Base-by-base conservation (phyloP, 2,888 invertebrate genomes). In the Agrochola lota region DNA sequence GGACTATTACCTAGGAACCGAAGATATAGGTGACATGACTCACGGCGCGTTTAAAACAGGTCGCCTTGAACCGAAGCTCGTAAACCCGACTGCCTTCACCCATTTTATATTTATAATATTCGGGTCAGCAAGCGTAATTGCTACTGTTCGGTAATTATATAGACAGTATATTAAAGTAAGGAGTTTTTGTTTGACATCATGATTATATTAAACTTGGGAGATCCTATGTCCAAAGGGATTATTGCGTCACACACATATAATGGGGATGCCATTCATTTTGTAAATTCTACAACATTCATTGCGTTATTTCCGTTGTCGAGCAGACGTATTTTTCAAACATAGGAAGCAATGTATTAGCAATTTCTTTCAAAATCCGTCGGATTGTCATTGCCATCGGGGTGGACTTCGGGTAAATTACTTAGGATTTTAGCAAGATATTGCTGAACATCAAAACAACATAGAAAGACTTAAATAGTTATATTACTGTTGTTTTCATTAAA, bases 71-170 rank as follows among this genome's bases (percentile, higher is more conserved):
- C 81, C 69, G 77, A 35, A 12, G 76, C 70, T 86, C 85, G 73
- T 84, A 84, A 88, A 84, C 77, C 68, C 64, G 66, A 23, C 59
- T 78, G 78, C 86, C 88, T 87, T 88, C 77, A 87, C 87, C 87
- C 71, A 87, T 85, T 77, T 85, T 30, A 70, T 83, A 81, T 86
- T 86, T 81, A 79, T 87, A 86, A 75, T 74, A 84, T 84, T 80
- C 73, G 82, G 82, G 78, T 20, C 77, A 81, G 12, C 43, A 0
- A 2, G 15, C 72, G 71, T 71, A 43, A 80, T 66, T 76, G n/a
- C 46, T 67, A 55, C n/a, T 68, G 43, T 40, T 63, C 12, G 20
- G 55, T 81, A 73, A 85, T 77, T 52, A 52, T 52, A 52, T 23
- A 52, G 9, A 52, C 2, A 8, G 8, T 52, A 23, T 8, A 9